phyloP scores from a whole-genome alignment of 2,888 invertebrate genomes.

The Tuta absoluta region DNA sequence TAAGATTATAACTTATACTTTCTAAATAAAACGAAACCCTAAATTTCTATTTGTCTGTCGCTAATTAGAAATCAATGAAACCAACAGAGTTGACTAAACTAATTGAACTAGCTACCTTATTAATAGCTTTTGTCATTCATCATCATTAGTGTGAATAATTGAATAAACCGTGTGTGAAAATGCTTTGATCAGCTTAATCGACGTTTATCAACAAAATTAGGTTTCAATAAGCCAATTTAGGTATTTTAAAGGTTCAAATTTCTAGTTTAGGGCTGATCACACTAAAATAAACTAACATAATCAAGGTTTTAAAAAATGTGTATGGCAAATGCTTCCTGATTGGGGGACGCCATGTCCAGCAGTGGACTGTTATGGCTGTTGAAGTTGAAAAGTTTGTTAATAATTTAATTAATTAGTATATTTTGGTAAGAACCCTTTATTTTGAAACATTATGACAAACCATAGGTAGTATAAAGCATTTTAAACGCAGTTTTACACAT shows the following conservation, averaged over 20 bases:
- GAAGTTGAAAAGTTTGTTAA: too few relatives aligned
- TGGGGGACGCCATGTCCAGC: too few relatives aligned
- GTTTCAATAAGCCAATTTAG: background rate
- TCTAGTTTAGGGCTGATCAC: background rate
- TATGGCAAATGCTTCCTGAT: too few relatives aligned
- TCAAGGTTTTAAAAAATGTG: too few relatives aligned
- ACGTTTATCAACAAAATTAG: constrained; percentile 1
- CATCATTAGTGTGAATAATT: background rate
- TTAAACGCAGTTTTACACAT: too few relatives aligned
- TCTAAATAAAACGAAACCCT: background rate
- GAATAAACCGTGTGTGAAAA: background rate
- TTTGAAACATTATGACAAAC: too few relatives aligned
- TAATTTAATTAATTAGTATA: too few relatives aligned
- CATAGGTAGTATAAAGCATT: too few relatives aligned
- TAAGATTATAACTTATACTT: background rate
- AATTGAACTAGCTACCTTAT: background rate
- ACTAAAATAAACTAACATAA: too few relatives aligned
- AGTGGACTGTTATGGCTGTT: too few relatives aligned
- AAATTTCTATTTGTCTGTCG: background rate
- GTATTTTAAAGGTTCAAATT: background rate
- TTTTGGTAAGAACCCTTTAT: too few relatives aligned
- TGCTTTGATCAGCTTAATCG: background rate
- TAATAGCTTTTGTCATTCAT: too few relatives aligned
- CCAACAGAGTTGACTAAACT: background rate
- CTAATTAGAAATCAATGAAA: background rate